Base-by-base conservation (phyloP, 2,797 vertebrate genomes). In the Sciurus carolinensis region DNA sequence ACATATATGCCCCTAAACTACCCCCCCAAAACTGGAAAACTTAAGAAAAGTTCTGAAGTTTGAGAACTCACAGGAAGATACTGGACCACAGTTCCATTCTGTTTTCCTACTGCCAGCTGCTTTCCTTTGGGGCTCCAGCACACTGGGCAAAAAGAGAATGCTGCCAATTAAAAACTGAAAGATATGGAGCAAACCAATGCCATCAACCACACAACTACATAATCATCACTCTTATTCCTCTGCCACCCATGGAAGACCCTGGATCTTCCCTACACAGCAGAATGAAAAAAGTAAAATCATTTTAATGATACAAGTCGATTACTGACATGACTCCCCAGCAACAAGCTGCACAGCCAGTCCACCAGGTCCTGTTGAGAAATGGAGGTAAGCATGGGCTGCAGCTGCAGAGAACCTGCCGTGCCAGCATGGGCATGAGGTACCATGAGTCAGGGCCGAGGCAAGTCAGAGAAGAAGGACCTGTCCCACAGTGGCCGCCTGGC, bases 121-220 rank as follows among this genome's bases (percentile, higher is more conserved):
- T 99, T 99, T 91, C 99, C 99, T 98, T 99, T 99, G 5, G 99
- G 99, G 98, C 99, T 99, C 99, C 99, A 99, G 97, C 99, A 99
- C 95, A 99, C 99, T 99, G 96, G 28, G 26, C 1, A 64, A 91
- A 79, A 91, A 91, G 83, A 96, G 42, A 96, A 36, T 0, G 20
- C 8, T 10, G 22, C 15, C 77, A 10, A 33, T 94, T 90, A 76
- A 77, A 84, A n/a, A 54, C 30, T 0, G 50, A 39, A 50, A 71
- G 80, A 72, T 80, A 64, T 0, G 8, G 57, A 26, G 39, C 81
- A 28, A 72, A 66, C 20, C 36, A 54, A 3, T 2, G 30, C 75
- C 44, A 42, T 28, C n/a, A 28, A 30, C 4, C 22, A 64, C 42
- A 8, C 30, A 33, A 71, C 12, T 22, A 50, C 18, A 1, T 1